A percentile compares a stretch with the other conserved stretches of the same genome.
Conservation (phyloP, 1,140 invertebrate species). For the Saccostrea glomerata region DNA sequence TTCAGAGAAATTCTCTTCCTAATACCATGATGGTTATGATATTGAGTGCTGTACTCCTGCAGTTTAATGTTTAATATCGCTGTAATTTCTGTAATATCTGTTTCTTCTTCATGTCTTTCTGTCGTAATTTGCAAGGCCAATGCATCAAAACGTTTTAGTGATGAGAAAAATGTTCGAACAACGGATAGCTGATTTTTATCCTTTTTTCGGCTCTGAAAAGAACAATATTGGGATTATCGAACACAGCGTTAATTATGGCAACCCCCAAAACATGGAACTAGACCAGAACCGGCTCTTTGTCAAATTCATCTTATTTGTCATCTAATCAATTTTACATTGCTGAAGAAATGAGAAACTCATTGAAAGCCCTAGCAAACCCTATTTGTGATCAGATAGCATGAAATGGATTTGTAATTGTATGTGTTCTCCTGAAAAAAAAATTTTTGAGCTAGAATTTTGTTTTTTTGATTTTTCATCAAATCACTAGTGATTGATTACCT, state of each 20-base stretch:
- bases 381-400: conserved; percentile 33
- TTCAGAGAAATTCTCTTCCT: conserved; percentile 15
- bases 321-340: conserved; percentile 38
- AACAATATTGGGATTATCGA: neutral
- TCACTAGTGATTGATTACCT: conserved; percentile 14
- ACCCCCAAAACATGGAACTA: neutral
- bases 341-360: conserved; percentile 7
- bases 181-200: neutral
- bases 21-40: conserved; percentile 30
- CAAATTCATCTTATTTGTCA: conserved; percentile 33
- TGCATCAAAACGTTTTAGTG: conserved; percentile 31
- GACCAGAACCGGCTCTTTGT: conserved; percentile 18
- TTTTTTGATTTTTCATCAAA: conserved; percentile 35
- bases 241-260: conserved; percentile 18
- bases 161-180: neutral
- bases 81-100: conserved; percentile 15
- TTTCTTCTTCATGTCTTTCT: conserved; percentile 13
- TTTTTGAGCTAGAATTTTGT: neutral
- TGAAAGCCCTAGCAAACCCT: neutral
- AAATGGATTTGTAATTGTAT: conserved; percentile 33
- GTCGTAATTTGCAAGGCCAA: conserved; percentile 7
- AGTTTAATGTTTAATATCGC: conserved; percentile 29
- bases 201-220: neutral
- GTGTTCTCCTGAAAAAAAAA: neutral
- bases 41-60: conserved; percentile 7